A percentile compares a stretch with the other conserved stretches of the same genome.
Evolutionary conservation across 2,888 invertebrate species (phyloP).

Genomic region (Phymatocera aterrima): DNA sequence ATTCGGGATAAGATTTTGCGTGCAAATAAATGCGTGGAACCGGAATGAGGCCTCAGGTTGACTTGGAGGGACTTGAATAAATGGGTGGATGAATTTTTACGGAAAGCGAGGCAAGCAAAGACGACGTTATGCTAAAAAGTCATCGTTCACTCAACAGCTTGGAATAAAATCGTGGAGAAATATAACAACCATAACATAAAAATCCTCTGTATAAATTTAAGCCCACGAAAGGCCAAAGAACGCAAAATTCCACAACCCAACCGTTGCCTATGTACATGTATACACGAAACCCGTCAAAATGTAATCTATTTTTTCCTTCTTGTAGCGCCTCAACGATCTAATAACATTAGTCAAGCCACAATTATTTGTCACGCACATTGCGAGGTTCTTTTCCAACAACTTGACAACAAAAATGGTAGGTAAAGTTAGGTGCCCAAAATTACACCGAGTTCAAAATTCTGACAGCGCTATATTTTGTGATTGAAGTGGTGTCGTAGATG

Average conservation of each 20-base stretch:
- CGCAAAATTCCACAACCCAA: conserved; percentile 48
- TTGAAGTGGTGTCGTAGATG: conserved; percentile 40
- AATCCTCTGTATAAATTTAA: conserved; percentile 34
- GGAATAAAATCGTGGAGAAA: conserved; percentile 34
- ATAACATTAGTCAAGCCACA: conserved; percentile 35
- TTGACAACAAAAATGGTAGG: conserved; percentile 22
- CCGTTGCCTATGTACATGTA: background rate
- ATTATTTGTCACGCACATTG: conserved; percentile 41
- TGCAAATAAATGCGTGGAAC: conserved; percentile 8
- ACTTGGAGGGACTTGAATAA: conserved; percentile 24
- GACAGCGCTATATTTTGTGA: conserved; percentile 35
- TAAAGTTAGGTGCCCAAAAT: conserved; percentile 39
- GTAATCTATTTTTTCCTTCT: conserved; percentile 30
- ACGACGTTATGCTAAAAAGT: conserved; percentile 43
- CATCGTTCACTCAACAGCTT: conserved; percentile 43
- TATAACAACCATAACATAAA: conserved; percentile 38
- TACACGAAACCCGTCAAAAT: conserved; percentile 27
- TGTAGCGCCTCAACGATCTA: conserved; percentile 42
- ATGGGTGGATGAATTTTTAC: conserved; percentile 37
- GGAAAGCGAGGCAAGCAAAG: conserved; percentile 29
- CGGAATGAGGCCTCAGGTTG: background rate
- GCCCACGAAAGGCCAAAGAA: background rate
- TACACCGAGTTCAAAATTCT: conserved; percentile 24
- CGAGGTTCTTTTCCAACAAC: conserved; percentile 37
- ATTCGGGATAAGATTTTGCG: conserved; percentile 22